These are phyloP conservation scores for Pheosia tremula DNA, from an alignment of 2,888 invertebrate genomes.

Conservation along the genomic window DNA sequence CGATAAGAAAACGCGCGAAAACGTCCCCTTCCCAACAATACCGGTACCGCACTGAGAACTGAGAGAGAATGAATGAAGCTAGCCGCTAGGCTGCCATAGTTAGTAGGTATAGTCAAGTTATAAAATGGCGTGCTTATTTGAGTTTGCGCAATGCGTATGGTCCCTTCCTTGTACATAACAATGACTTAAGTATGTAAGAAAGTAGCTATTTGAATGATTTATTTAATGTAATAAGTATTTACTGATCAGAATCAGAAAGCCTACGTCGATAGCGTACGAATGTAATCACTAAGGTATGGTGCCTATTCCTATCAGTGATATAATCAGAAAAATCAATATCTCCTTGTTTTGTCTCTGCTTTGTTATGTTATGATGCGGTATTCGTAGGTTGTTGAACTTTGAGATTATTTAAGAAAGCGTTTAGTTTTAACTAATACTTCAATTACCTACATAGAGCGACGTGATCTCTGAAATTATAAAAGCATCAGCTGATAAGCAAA, in stretches of 20 bases:
- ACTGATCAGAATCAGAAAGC: too few relatives aligned
- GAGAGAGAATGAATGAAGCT: constrained; percentile 29
- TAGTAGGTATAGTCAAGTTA: constrained; percentile 38
- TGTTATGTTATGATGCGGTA: constrained; percentile 36
- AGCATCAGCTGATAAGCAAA: too few relatives aligned
- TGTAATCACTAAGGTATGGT: background rate
- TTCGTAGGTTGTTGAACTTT: constrained; percentile 33
- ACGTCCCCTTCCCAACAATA: constrained; percentile 44
- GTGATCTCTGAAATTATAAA: too few relatives aligned
- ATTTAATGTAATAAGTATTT: too few relatives aligned
- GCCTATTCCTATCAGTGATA: background rate
- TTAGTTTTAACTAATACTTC: too few relatives aligned
- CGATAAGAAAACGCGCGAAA: constrained; percentile 54
- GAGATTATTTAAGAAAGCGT: constrained; percentile 18
- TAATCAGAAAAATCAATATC: constrained; percentile 33
- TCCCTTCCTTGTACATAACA: constrained; percentile 10
- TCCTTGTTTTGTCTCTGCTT: constrained; percentile 18
- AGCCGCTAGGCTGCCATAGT: constrained; percentile 15
- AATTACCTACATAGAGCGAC: too few relatives aligned
- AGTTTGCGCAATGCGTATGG: constrained; percentile 62
- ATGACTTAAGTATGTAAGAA: too few relatives aligned
- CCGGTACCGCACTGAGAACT: constrained; percentile 64
- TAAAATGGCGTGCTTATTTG: constrained; percentile 59
- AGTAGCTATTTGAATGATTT: too few relatives aligned
- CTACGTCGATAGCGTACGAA: too few relatives aligned